phyloP scores from a whole-genome alignment of 2,113 vertebrate genomes.

The Rhadina sibilatrix region DNA sequence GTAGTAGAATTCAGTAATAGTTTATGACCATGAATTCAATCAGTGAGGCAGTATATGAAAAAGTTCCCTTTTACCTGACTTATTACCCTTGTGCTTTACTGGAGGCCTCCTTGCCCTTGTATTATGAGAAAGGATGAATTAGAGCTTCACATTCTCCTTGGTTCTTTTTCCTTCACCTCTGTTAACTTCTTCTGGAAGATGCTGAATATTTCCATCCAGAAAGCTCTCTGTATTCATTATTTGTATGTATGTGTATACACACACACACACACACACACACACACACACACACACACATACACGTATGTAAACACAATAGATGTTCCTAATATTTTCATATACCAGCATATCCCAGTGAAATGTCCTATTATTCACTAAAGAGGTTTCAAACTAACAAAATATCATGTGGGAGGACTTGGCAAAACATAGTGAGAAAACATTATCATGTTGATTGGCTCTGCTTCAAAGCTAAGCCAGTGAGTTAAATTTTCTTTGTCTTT shows the following conservation, averaged over 20 bases:
- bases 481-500: neutral
- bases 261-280: no score
- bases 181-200: neutral
- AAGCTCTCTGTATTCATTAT: neutral
- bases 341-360: slow-evolving; percentile 22
- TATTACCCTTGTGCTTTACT: neutral
- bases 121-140: neutral
- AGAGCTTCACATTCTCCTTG: neutral
- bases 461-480: neutral
- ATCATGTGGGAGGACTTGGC: neutral
- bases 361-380: slow-evolving; percentile 35
- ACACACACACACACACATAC: fast-evolving
- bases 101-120: neutral
- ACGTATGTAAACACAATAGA: neutral
- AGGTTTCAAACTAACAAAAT: slow-evolving; percentile 7
- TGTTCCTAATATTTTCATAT: slow-evolving; percentile 2
- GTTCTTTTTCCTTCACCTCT: neutral
- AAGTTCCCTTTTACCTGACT: neutral
- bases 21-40: neutral
- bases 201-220: neutral
- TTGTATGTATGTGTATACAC: neutral
- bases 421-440: neutral
- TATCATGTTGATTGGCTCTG: neutral
- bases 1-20: neutral
- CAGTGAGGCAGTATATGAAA: neutral